Percentiles rank a stretch among this genome's conserved stretches.
Evolutionary conservation across 2,888 invertebrate species (phyloP).

Genomic region (Acanthosepion esculentum): DNA sequence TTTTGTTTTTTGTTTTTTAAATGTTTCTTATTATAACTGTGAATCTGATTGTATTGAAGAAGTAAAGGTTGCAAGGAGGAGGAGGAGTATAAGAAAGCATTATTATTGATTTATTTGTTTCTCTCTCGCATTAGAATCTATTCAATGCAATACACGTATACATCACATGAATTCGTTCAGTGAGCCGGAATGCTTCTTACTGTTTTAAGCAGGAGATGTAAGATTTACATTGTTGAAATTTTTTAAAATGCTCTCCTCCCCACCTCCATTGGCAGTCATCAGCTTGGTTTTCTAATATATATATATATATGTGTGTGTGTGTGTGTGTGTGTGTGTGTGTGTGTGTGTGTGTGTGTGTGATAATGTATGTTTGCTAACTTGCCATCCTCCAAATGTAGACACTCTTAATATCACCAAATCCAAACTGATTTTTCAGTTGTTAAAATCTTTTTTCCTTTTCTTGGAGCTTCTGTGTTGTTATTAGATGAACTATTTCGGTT

Average conservation of each 20-base stretch:
- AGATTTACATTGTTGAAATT: background rate
- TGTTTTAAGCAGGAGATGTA: background rate
- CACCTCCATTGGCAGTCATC: background rate
- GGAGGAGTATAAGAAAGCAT: background rate
- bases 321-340: too few species aligned
- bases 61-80: background rate
- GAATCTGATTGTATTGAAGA: conserved; percentile 11
- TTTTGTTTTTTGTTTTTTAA: background rate
- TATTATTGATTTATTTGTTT: background rate
- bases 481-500: background rate
- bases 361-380: background rate
- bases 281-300: background rate
- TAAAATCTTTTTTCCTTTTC: background rate
- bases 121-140: background rate
- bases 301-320: too few species aligned
- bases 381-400: background rate
- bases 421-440: background rate
- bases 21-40: background rate
- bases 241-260: background rate
- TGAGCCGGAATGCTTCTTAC: background rate
- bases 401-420: background rate
- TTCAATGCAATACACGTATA: conserved; percentile 2
- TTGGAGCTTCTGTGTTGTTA: background rate
- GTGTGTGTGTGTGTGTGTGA: too few species aligned
- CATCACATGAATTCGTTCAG: background rate